Base-by-base conservation (phyloP, 2,113 vertebrate species). In the Psilopogon haemacephalus region DNA sequence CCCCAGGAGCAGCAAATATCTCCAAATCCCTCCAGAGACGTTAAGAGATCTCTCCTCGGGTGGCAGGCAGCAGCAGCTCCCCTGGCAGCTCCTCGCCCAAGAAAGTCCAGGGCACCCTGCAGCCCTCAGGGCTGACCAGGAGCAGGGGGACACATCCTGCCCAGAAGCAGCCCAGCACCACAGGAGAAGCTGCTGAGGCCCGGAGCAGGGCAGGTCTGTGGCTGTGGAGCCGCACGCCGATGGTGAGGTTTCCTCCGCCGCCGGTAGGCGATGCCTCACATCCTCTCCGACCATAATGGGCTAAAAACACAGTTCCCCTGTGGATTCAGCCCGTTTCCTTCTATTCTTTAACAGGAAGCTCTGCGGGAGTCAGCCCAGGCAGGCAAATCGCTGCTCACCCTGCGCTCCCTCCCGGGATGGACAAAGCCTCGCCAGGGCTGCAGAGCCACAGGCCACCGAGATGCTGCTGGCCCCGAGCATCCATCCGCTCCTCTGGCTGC, bases 261-360 rank as follows among this genome's bases (percentile, higher is more conserved):
- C 65, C 44, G 11, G 63, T 63, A 75, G 94, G 90, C 26, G 46
- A 94, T 97, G 96, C 28, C 88, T 97, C 96, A 97, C 93, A 97
- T 98, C 97, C 97, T 97, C 91, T 60, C 78, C 15, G 3, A 86
- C 92, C 90, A 88, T 94, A 93, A 96, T 87, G 93, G 93, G 87
- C 87, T 74, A 46, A 88, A 94, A 97, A 84, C 92, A 91, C 84
- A 91, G 95, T 95, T 98, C 97, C 96, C 97, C 87, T 96, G 95
- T 91, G 95, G 87, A 96, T 94, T 94, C 96, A 98, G 97, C 96
- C 96, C 94, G 96, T 97, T 98, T 98, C 98, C 98, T 98, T 96
- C 98, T 97, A 98, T 98, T 98, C 98, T 98, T 98, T 89, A 77
- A 97, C 98, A 98, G 98, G 98, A 98, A 98, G 91, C 97, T 77